phyloP scores from a whole-genome alignment of 2,888 invertebrate genomes.

The Carcina quercana region DNA sequence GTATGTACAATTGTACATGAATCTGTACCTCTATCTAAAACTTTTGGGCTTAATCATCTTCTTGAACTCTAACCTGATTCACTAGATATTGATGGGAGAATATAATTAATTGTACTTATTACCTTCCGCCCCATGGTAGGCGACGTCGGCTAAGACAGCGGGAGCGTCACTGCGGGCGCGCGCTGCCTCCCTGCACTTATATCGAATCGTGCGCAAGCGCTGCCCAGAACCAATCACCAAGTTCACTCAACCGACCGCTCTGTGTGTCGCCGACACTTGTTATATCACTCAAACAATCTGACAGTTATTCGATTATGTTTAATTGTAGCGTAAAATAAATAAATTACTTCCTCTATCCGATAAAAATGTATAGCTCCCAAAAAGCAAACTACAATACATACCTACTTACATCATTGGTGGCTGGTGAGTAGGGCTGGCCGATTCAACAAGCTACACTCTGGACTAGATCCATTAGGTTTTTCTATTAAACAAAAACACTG shows the following conservation, averaged over 20 bases:
- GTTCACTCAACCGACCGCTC: slow-evolving; percentile 20
- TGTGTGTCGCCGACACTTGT: slow-evolving; percentile 31
- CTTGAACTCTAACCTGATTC: too few species aligned
- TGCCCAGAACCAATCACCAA: slow-evolving; percentile 25
- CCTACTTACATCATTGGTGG: too few species aligned
- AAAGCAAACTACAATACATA: too few species aligned
- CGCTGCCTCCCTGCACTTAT: slow-evolving; percentile 44
- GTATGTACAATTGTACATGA: too few species aligned
- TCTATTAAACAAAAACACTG: too few species aligned
- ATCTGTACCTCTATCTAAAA: too few species aligned
- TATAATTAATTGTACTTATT: slow-evolving; percentile 19
- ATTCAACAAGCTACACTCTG: too few species aligned
- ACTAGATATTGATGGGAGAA: too few species aligned
- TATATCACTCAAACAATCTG: slow-evolving; percentile 31
- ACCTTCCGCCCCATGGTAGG: slow-evolving; percentile 61
- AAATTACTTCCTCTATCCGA: slow-evolving; percentile 30
- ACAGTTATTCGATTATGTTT: slow-evolving; percentile 12
- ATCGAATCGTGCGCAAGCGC: slow-evolving; percentile 32
- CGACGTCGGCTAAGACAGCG: slow-evolving; percentile 42
- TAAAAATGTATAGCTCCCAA: too few species aligned
- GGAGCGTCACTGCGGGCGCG: slow-evolving; percentile 53
- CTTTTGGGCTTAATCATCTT: too few species aligned
- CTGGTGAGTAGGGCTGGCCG: too few species aligned
- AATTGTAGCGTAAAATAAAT: slow-evolving; percentile 22
- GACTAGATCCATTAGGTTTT: too few species aligned